A percentile compares a stretch with the other conserved stretches of the same genome.
These are phyloP conservation scores for Bombus sibiricus DNA, from an alignment of 1,140 invertebrate species.

Conservation along the genomic window DNA sequence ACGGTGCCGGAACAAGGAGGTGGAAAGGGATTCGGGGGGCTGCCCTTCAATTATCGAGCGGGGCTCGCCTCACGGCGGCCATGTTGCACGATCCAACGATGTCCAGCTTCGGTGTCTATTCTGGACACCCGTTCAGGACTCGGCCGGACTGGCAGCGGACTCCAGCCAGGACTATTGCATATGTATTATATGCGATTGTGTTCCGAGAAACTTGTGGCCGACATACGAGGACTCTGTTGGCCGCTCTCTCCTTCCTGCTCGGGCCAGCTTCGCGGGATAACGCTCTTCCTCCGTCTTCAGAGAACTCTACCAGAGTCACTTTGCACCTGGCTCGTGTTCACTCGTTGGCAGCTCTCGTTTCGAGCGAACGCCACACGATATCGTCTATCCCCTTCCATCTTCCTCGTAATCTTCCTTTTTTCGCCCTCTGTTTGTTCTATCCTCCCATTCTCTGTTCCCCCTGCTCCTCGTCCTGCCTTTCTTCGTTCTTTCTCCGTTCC, in stretches of 20 bases:
- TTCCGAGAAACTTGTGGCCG: slow-evolving; percentile 81
- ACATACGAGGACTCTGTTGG: slow-evolving; percentile 77
- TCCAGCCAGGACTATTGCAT: slow-evolving; percentile 75
- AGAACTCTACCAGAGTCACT: slow-evolving; percentile 75
- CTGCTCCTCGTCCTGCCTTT: not conserved
- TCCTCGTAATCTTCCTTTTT: slow-evolving; percentile 13
- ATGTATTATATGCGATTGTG: slow-evolving; percentile 82
- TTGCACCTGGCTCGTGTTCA: slow-evolving; percentile 77
- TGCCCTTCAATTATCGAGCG: slow-evolving; percentile 73
- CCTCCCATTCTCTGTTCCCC: not conserved
- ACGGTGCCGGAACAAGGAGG: not conserved
- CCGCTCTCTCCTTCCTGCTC: slow-evolving; percentile 58
- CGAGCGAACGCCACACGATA: slow-evolving; percentile 53
- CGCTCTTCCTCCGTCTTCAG: slow-evolving; percentile 51
- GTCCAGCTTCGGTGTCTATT: slow-evolving; percentile 69
- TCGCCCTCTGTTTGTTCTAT: slow-evolving; percentile 4
- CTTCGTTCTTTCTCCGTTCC: not conserved
- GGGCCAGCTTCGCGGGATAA: not conserved
- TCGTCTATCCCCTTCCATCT: slow-evolving; percentile 38
- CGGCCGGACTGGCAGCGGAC: slow-evolving; percentile 68
- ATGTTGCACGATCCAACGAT: slow-evolving; percentile 73
- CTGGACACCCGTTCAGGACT: slow-evolving; percentile 67
- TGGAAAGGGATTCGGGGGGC: slow-evolving; percentile 34
- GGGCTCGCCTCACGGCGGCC: slow-evolving; percentile 70
- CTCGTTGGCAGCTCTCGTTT: slow-evolving; percentile 58